A percentile compares a stretch with the other conserved stretches of the same genome.
Conservation (phyloP, 2,797 vertebrate species). For the Syncerus caffer region DNA sequence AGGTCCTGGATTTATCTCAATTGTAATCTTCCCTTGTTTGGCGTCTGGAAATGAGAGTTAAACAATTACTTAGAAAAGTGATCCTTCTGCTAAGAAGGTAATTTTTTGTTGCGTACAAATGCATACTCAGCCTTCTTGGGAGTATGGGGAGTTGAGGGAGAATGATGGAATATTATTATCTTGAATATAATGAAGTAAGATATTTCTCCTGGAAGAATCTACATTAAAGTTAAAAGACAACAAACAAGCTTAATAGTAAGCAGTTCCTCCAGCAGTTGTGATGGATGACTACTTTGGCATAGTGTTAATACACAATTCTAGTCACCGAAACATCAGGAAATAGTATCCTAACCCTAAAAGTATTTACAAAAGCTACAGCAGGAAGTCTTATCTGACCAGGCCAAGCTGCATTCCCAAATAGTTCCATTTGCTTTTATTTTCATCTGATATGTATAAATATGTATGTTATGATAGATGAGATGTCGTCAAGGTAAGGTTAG, state of each 20-base stretch:
- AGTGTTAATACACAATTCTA: neutral
- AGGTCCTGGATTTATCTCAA: neutral
- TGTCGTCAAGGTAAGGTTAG: neutral
- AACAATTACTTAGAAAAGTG: neutral
- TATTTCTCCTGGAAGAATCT: neutral
- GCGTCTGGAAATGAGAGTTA: neutral
- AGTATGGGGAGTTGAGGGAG: neutral
- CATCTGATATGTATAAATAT: neutral
- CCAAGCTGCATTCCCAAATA: neutral
- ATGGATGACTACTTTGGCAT: neutral
- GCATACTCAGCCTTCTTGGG: neutral
- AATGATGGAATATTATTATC: neutral
- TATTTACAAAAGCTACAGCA: neutral
- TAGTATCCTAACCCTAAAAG: neutral
- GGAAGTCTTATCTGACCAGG: neutral
- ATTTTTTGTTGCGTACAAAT: neutral
- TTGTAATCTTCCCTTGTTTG: constrained; percentile 2
- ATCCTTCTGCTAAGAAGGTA: neutral
- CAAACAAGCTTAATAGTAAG: neutral
- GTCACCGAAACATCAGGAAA: neutral
- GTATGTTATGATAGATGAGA: neutral
- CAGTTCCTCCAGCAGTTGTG: neutral
- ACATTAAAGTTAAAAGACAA: neutral
- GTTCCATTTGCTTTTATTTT: neutral
- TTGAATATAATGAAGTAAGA: neutral